These are phyloP conservation scores for Oegoconia quadripuncta DNA, from an alignment of 2,888 invertebrate species.

Conservation along the genomic window DNA sequence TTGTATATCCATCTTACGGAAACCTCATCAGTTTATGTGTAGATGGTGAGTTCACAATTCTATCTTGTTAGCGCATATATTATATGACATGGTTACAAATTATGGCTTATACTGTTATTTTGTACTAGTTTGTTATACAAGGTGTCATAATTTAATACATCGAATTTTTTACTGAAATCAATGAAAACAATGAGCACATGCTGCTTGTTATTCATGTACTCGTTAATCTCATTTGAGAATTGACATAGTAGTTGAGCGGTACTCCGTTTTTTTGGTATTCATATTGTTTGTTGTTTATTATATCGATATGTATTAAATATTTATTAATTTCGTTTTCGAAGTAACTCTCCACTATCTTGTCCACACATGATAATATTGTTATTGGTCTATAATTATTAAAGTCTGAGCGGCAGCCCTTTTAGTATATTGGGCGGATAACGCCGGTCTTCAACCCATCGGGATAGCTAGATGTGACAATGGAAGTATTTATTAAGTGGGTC, in stretches of 20 bases:
- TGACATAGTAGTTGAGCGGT: conserved; percentile 8
- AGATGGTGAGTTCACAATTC: no score
- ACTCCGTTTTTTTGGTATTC: conserved; percentile 12
- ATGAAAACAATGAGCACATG: conserved; percentile 9
- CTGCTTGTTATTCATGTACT: neutral
- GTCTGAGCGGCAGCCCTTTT: conserved; percentile 8
- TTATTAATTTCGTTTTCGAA: conserved; percentile 8
- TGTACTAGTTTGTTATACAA: conserved; percentile 1
- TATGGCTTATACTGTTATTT: no score
- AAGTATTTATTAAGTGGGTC: conserved; percentile 10
- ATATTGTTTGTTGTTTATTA: conserved; percentile 9
- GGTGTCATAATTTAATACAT: conserved; percentile 2
- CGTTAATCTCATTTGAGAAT: conserved; percentile 12
- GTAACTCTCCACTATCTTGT: conserved; percentile 13
- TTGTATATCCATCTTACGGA: no score
- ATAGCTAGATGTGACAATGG: conserved; percentile 5
- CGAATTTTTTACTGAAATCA: conserved; percentile 12
- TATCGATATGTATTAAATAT: conserved; percentile 4
- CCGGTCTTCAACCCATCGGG: conserved; percentile 12
- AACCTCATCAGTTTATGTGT: no score
- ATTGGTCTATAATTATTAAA: conserved; percentile 17
- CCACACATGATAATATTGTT: conserved; percentile 11
- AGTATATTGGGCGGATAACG: conserved; percentile 13
- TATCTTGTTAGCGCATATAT: no score
- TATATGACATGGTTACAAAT: no score